Evolutionary conservation across 2,888 invertebrate genomes (phyloP).

Genomic region (Corbicula japonica): DNA sequence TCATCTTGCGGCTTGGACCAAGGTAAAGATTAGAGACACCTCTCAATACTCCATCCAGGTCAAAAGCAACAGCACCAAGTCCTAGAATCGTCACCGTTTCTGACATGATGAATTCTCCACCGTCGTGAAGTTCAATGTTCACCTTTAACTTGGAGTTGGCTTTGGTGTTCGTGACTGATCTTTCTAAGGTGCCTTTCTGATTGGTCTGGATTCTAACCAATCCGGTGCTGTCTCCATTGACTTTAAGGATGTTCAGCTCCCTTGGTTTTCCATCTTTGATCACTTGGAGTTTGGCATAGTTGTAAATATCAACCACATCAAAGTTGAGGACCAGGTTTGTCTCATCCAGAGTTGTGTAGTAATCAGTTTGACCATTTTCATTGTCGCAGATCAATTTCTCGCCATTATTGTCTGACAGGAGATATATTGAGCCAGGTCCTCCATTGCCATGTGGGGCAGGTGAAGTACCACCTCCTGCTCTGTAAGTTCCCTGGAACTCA

Average conservation of each 20-base stretch:
- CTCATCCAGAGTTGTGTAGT: conserved; percentile 76
- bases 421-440: conserved; percentile 78
- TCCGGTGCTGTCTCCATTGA: conserved; percentile 78
- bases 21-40: conserved; percentile 75
- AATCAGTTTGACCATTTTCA: conserved; percentile 72
- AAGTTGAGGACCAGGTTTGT: conserved; percentile 62
- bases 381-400: conserved; percentile 77
- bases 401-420: conserved; percentile 52
- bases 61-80: conserved; percentile 71
- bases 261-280: conserved; percentile 68
- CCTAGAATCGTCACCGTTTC: conserved; percentile 78
- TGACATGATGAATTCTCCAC: conserved; percentile 79
- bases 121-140: conserved; percentile 78
- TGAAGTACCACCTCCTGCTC: conserved; percentile 70
- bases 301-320: conserved; percentile 71
- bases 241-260: conserved; percentile 71
- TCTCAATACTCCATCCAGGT: conserved; percentile 75
- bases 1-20: conserved; percentile 70
- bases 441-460: conserved; percentile 70
- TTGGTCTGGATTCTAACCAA: conserved; percentile 72
- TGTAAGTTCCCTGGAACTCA: conserved; percentile 65
- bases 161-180: conserved; percentile 58
- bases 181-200: conserved; percentile 77
- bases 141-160: conserved; percentile 76
- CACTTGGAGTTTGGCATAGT: conserved; percentile 78